Evolutionary conservation across 2,888 invertebrate species (phyloP).

Genomic region (Panopea generosa): DNA sequence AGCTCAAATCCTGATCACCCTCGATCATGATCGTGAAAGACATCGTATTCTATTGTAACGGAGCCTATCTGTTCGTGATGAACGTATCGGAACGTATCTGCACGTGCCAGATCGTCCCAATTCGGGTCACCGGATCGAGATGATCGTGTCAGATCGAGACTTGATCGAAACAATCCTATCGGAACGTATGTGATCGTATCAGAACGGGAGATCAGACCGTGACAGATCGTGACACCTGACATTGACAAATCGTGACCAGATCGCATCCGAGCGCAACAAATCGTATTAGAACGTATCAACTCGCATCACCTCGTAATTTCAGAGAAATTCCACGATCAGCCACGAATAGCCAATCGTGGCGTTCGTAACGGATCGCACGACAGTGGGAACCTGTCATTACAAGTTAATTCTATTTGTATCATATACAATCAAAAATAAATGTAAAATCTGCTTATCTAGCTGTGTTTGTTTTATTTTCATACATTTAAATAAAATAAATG

Average conservation of each 20-base stretch:
- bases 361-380: constrained; percentile 18
- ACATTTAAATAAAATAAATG: no score
- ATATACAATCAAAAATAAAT: no score
- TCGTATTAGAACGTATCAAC: constrained; percentile 23
- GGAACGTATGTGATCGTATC: constrained; percentile 6
- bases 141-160: constrained; percentile 3
- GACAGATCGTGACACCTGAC: constrained; percentile 11
- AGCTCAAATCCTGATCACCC: constrained; percentile 5
- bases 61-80: constrained; percentile 4
- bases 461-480: no score
- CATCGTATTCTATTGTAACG: constrained; percentile 4
- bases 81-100: constrained; percentile 1
- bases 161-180: constrained; percentile 5
- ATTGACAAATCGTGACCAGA: constrained; percentile 13
- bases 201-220: constrained; percentile 1
- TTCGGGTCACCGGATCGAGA: not conserved
- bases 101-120: not conserved
- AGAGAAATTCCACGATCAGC: constrained; percentile 4
- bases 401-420: no score
- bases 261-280: constrained; percentile 23
- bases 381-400: not conserved
- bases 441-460: no score
- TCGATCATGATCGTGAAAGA: constrained; percentile 7
- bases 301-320: constrained; percentile 12
- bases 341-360: constrained; percentile 6